Evolutionary conservation across 1,140 invertebrate genomes (phyloP), one percentile per base, ranked within the genome.

Genomic region (Panagrolaimus sp.): DNA sequence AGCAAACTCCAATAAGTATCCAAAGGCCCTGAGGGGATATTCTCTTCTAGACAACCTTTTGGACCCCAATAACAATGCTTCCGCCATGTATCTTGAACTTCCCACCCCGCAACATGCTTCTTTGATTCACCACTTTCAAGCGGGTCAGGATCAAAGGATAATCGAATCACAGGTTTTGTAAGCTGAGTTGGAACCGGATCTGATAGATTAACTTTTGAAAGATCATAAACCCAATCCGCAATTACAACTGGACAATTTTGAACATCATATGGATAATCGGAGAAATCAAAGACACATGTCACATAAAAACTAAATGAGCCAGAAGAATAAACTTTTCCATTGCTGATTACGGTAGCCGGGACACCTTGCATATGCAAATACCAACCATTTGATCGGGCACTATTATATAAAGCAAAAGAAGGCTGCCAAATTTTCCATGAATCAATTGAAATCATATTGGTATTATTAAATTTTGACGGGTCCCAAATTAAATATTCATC

Each of bases 171-270:
- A 17, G 80, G 79, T 58, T 80, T 80, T 21, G 44, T 71, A 12
- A 69, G 46, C 48, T 63, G 17, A 24, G 43, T 55, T 38, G 12
- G 46, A 43, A 17, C 52, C 45, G 10, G 69, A 45, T 81, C 78
- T 17, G 71, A 73, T 12, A 82, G 48, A 43, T 82, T 82, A 9
- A 82, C 80, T 38, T 77, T 73, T 7, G 77, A 80, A 0, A 80
- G 45, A 52, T 83, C 80, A 58, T 83, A 82, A 38, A 83, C 71
- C 80, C 80, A 82, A 65, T 82, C 80, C n/a, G 80, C 74, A n/a
- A 82, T 65, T 10, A 83, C 80, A 65, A 82, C 82, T n/a, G 80
- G 80, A 64, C 80, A 82, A n/a, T 69, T 47, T 75, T 79, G 80
- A 17, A 68, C 55, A 28, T 82, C 80, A 67, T 78, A 73, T 7